Conservation (phyloP, 2,797 vertebrate species). For the Oryzias sinensis region DNA sequence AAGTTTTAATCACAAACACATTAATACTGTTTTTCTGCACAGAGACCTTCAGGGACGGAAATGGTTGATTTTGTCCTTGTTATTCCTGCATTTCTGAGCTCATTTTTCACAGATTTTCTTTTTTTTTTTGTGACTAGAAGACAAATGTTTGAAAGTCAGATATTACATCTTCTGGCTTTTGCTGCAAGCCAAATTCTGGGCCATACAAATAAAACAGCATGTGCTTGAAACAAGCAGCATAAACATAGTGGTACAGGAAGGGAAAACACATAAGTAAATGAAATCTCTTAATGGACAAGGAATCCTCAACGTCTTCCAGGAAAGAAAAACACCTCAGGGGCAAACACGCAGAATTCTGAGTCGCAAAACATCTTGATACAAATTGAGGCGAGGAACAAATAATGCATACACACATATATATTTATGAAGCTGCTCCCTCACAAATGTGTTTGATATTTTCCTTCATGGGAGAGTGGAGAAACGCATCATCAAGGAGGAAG, state of each 20-base stretch:
- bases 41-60: not conserved
- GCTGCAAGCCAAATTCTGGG: not conserved
- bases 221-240: not conserved
- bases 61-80: not conserved
- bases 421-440: not conserved
- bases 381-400: too few species aligned
- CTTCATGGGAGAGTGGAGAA: not conserved
- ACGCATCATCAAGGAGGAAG: slow-evolving; percentile 31
- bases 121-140: not conserved
- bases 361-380: too few species aligned
- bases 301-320: too few species aligned
- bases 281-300: too few species aligned
- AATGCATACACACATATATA: too few species aligned
- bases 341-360: too few species aligned
- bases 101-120: not conserved
- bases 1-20: not conserved
- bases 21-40: not conserved
- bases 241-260: not conserved
- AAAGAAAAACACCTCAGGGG: too few species aligned
- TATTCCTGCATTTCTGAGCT: not conserved
- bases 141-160: not conserved
- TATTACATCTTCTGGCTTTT: not conserved
- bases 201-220: not conserved
- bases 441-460: not conserved
- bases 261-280: too few species aligned